phyloP scores from a whole-genome alignment of 2,888 invertebrate genomes.

The Nephrotoma flavescens region DNA sequence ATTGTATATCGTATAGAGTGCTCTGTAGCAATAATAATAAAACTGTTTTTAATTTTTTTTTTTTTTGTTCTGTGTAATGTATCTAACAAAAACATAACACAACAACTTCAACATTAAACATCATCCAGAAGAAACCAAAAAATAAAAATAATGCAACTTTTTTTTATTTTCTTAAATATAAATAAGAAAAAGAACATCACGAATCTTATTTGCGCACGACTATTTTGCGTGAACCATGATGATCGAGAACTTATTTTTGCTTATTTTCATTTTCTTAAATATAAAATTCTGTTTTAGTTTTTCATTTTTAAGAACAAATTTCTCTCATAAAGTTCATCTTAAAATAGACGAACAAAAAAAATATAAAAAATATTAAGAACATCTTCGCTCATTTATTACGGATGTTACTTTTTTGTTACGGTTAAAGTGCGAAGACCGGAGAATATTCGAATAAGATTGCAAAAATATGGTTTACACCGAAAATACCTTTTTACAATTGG shows the following conservation, averaged over 20 bases:
- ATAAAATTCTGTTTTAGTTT: not conserved
- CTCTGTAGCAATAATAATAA: not conserved
- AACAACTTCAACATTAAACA: slow-evolving; percentile 1
- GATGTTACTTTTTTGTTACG: not conserved
- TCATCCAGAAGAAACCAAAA: slow-evolving; percentile 1
- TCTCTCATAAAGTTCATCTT: not conserved
- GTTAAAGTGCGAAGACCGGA: no score
- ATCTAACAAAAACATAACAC: not conserved
- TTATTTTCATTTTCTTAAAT: not conserved
- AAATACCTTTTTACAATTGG: no score
- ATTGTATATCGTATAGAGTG: not conserved
- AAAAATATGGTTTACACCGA: no score
- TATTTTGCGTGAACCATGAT: slow-evolving; percentile 20
- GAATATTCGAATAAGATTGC: no score
- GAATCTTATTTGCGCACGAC: slow-evolving; percentile 18
- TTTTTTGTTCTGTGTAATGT: not conserved
- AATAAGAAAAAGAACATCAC: slow-evolving; percentile 12
- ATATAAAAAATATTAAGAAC: not conserved
- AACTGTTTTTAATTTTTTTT: not conserved
- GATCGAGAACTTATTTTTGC: not conserved
- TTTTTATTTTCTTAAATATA: not conserved
- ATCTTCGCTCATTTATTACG: not conserved
- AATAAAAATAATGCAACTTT: not conserved
- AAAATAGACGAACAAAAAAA: not conserved
- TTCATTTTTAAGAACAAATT: not conserved